phyloP scores from a whole-genome alignment of 2,888 invertebrate species.

The Zygogramma bicolorata region DNA sequence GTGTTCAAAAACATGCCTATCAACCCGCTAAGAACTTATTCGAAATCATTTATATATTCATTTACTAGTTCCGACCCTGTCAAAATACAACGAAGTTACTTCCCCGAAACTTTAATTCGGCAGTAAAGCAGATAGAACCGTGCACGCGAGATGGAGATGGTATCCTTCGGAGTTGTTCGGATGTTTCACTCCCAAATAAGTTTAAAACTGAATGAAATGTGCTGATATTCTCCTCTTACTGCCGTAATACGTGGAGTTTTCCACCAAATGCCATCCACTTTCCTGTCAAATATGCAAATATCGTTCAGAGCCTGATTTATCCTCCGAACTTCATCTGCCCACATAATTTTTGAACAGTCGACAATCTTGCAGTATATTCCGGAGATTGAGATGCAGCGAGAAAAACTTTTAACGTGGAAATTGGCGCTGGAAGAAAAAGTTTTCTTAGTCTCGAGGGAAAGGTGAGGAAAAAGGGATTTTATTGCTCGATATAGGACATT shows the following conservation, averaged over 20 bases:
- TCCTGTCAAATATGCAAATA: constrained; percentile 19
- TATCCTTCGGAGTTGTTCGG: background rate
- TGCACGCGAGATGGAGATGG: background rate
- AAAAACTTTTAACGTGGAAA: background rate
- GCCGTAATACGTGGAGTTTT: background rate
- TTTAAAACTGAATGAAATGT: background rate
- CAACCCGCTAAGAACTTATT: too few species aligned
- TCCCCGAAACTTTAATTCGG: background rate
- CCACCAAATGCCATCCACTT: constrained; percentile 9
- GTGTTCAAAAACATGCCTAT: too few species aligned
- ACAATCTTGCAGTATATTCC: background rate
- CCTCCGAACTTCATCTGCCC: background rate
- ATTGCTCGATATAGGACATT: background rate
- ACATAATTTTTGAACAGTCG: background rate
- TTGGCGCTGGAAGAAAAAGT: background rate
- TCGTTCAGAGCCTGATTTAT: background rate
- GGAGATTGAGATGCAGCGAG: background rate
- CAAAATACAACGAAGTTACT: background rate
- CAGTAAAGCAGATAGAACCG: background rate
- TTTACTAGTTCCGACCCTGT: background rate
- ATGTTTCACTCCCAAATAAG: background rate
- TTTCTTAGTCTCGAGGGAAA: background rate
- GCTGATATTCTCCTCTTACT: background rate
- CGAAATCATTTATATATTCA: background rate
- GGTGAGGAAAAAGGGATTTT: background rate